Base-by-base conservation (phyloP, 2,888 invertebrate species). In the Conops quadrifasciatus region DNA sequence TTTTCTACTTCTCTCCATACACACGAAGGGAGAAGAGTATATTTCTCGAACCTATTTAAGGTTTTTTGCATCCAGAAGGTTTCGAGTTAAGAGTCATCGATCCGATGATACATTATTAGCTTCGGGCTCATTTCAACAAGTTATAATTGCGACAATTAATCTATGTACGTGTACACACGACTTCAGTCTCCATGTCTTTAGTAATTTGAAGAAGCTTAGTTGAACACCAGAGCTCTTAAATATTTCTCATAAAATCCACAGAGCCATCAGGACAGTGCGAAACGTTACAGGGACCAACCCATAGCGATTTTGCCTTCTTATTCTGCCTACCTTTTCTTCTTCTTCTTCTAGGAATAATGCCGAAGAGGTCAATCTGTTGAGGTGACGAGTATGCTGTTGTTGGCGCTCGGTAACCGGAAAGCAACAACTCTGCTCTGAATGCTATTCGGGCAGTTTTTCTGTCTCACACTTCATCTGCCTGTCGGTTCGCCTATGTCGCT, bases 1-100 rank as follows among this genome's bases (percentile, higher is more conserved):
- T 80, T 80, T 53, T 53, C 1, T 5, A n/a, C n/a, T 1, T 49
- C n/a, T 49, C 1, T 16, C n/a, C n/a, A n/a, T n/a, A n/a, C n/a
- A n/a, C n/a, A n/a, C n/a, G n/a, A n/a, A n/a, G n/a, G n/a, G n/a
- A n/a, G n/a, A n/a, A n/a, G n/a, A n/a, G n/a, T n/a, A n/a, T n/a
- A n/a, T n/a, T n/a, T n/a, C n/a, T n/a, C n/a, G n/a, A n/a, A n/a
- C n/a, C n/a, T n/a, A n/a, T n/a, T n/a, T n/a, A n/a, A n/a, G n/a
- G n/a, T n/a, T n/a, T n/a, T n/a, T n/a, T n/a, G n/a, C n/a, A n/a
- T n/a, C n/a, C n/a, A n/a, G n/a, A n/a, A n/a, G n/a, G n/a, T n/a
- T n/a, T n/a, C n/a, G n/a, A n/a, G n/a, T n/a, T n/a, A n/a, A n/a
- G n/a, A n/a, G n/a, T n/a, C n/a, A n/a, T n/a, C n/a, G n/a, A n/a